Base-by-base conservation (phyloP, 2,888 invertebrate species). In the Nomada flava region DNA sequence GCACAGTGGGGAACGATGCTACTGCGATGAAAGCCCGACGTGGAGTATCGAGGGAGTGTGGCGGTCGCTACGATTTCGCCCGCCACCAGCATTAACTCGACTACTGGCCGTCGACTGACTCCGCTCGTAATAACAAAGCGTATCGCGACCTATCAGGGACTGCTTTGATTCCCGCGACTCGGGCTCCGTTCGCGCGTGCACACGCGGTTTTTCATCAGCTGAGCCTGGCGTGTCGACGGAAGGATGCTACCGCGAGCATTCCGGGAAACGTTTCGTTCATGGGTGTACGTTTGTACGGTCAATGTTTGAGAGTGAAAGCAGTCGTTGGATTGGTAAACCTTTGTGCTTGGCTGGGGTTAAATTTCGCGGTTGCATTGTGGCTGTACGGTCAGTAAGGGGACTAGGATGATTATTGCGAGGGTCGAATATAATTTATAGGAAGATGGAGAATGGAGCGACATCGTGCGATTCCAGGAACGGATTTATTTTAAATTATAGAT, bases 31-130 rank as follows among this genome's bases (percentile, higher is more conserved):
- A 88, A 84, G 90, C 84, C 73, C 83, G 88, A 79, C 86, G 84
- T 85, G 79, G 83, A 90, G 84, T 91, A 91, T 88, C 85, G 83
- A 78, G 77, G 81, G 85, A 83, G 82, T 83, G 59, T 75, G 72
- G 77, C 76, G 79, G 65, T 36, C 76, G 72, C 79, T 64, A 82
- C 82, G 86, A 83, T 70, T 85, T 77, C 82, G 86, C 86, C 76
- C 67, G 80, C 73, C 72, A 69, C 77, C 84, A 76, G 76, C 84
- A 84, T 87, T 87, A 86, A 68, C 84, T 71, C 87, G 88, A 76
- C 86, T 84, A 76, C 86, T 84, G 83, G 73, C 80, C 85, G 86
- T 78, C 86, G 82, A 74, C 82, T 69, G 65, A 76, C 80, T 82
- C 36, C 84, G 77, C 77, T 26, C 84, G 80, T 81, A 87, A 88